Evolutionary conservation across 2,113 vertebrate species (phyloP).

Genomic region (Todiramphus chloris): DNA sequence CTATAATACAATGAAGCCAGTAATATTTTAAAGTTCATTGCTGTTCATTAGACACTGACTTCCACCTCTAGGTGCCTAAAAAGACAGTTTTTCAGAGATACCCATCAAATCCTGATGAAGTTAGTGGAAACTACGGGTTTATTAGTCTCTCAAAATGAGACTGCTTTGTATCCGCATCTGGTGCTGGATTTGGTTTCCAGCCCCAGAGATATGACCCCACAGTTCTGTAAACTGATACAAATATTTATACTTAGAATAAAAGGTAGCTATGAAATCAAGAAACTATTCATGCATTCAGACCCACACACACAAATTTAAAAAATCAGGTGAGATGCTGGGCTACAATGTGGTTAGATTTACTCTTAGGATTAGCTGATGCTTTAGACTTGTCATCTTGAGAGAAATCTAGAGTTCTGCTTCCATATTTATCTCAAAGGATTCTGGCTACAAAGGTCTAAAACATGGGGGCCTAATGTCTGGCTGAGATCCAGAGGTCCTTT

Average conservation of each 20-base stretch:
- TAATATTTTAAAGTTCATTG: not conserved
- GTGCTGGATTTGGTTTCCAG: not conserved
- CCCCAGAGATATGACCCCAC: not conserved
- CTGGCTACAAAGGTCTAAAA: not conserved
- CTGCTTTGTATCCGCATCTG: not conserved
- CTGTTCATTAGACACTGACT: not conserved
- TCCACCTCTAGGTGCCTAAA: not conserved
- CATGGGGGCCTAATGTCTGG: not conserved
- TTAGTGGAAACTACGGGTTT: not conserved
- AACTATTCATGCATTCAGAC: not conserved
- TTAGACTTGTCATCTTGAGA: not conserved
- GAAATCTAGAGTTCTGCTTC: not conserved
- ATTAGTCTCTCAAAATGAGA: not conserved
- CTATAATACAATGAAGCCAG: not conserved
- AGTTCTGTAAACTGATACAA: not conserved
- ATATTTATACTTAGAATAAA: not conserved
- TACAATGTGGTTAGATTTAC: not conserved
- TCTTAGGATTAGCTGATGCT: not conserved
- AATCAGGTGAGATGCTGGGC: not conserved
- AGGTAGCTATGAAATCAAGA: not conserved
- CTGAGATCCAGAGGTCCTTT: not conserved
- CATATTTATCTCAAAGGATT: not conserved
- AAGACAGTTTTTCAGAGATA: not conserved
- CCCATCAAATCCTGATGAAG: not conserved
- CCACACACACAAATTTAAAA: fast-evolving